These are phyloP conservation scores for Neodon shergylaensis DNA, from an alignment of 2,113 vertebrate species.

Conservation along the genomic window DNA sequence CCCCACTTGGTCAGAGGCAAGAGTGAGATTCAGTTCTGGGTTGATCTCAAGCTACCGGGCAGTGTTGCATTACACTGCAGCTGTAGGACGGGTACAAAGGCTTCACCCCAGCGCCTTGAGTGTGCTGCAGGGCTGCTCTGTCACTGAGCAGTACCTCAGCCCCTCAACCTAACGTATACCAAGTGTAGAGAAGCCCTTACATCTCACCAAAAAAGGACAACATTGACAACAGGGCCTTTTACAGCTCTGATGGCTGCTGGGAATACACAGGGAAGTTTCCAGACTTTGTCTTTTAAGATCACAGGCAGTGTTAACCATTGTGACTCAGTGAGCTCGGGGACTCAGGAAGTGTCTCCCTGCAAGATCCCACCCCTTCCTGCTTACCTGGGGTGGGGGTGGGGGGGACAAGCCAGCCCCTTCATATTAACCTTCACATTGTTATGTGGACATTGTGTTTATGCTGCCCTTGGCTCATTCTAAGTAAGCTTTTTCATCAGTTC, in stretches of 20 bases:
- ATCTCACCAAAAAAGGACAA: not conserved
- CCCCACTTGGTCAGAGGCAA: not conserved
- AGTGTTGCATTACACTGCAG: not conserved
- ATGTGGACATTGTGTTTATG: accelerated
- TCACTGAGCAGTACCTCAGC: no score
- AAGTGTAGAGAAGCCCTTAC: not conserved
- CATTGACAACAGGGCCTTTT: accelerated
- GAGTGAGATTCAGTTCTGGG: not conserved
- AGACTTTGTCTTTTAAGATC: accelerated
- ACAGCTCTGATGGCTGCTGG: accelerated
- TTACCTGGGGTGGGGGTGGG: no score
- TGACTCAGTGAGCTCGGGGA: not conserved
- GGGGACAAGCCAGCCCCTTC: not conserved
- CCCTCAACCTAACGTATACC: not conserved
- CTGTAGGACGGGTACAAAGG: not conserved
- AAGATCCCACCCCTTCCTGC: not conserved
- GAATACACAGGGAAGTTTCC: not conserved
- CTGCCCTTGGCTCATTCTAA: not conserved
- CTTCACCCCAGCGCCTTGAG: not conserved
- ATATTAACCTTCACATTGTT: accelerated
- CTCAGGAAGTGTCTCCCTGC: no score
- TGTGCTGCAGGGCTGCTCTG: no score
- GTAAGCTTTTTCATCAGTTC: not conserved
- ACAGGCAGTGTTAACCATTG: accelerated
- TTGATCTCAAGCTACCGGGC: not conserved